Percentiles rank a stretch among this genome's conserved stretches.
These are phyloP conservation scores for Melipona bicolor DNA, from an alignment of 2,888 invertebrate genomes.

Conservation along the genomic window DNA sequence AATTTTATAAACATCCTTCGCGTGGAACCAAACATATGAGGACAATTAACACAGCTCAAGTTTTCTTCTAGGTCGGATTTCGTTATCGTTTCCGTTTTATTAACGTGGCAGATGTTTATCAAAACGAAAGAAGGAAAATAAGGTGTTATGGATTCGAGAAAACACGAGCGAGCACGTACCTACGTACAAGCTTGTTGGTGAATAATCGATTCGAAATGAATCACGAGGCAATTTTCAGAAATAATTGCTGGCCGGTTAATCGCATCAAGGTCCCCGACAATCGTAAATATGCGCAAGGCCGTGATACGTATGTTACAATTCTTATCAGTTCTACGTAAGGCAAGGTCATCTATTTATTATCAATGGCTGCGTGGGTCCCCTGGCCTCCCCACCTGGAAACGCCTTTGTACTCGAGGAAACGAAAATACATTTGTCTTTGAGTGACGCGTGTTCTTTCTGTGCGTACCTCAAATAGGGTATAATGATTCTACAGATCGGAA, in stretches of 20 bases:
- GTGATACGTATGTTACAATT: conserved; percentile 77
- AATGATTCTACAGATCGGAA: not conserved
- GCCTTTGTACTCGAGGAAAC: not conserved
- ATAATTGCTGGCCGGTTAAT: conserved; percentile 65
- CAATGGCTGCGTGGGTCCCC: conserved; percentile 54
- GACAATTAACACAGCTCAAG: no score
- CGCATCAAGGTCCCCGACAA: conserved; percentile 66
- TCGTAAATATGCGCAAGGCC: conserved; percentile 74
- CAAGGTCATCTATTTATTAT: conserved; percentile 77
- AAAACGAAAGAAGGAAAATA: not conserved
- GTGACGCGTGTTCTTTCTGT: not conserved
- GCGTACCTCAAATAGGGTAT: not conserved
- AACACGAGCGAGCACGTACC: not conserved
- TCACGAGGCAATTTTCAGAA: conserved; percentile 56
- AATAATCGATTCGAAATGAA: conserved; percentile 52
- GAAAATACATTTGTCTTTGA: conserved; percentile 19
- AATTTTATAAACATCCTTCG: no score
- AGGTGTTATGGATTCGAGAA: not conserved
- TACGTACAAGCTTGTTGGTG: not conserved
- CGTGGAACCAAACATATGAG: no score
- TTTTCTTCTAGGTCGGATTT: not conserved
- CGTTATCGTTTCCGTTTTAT: not conserved
- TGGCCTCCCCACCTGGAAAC: not conserved
- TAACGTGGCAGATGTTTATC: conserved; percentile 1
- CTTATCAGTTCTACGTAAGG: conserved; percentile 77